phyloP scores from a whole-genome alignment of 1,140 invertebrate genomes.

The Elysia chlorotica region DNA sequence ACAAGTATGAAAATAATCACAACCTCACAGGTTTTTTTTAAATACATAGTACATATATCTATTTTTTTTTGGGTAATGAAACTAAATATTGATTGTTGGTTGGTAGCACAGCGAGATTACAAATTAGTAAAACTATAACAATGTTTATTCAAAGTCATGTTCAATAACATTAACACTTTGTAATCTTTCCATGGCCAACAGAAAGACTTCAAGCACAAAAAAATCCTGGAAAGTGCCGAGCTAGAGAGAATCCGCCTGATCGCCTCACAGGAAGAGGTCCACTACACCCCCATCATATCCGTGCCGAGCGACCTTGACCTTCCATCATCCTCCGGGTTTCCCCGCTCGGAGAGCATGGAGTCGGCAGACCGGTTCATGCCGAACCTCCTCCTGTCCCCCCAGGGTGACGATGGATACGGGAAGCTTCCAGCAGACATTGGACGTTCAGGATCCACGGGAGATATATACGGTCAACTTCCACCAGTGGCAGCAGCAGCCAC shows the following conservation, averaged over 20 bases:
- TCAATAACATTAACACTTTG: no score
- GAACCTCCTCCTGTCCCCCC: conserved; percentile 12
- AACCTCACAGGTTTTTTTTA: no score
- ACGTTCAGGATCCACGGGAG: background rate
- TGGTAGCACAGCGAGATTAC: no score
- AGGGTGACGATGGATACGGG: background rate
- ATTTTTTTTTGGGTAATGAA: no score
- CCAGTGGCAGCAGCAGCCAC: no score
- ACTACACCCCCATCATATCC: conserved; percentile 11
- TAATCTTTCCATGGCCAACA: no score
- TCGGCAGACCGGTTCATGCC: conserved; percentile 32
- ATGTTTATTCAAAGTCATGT: no score
- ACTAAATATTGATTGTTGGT: no score
- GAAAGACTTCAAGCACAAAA: conserved; percentile 1
- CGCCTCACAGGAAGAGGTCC: conserved; percentile 10
- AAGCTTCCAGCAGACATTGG: background rate
- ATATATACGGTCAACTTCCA: background rate
- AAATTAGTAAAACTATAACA: no score
- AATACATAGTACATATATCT: no score
- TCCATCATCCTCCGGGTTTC: background rate
- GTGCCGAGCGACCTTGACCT: conserved; percentile 1
- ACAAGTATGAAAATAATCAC: no score
- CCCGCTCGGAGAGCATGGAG: conserved; percentile 29
- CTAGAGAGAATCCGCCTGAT: background rate
- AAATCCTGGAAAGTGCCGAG: conserved; percentile 13